These are phyloP conservation scores for Ophion obscuratus DNA, from an alignment of 2,888 invertebrate genomes.

Conservation along the genomic window DNA sequence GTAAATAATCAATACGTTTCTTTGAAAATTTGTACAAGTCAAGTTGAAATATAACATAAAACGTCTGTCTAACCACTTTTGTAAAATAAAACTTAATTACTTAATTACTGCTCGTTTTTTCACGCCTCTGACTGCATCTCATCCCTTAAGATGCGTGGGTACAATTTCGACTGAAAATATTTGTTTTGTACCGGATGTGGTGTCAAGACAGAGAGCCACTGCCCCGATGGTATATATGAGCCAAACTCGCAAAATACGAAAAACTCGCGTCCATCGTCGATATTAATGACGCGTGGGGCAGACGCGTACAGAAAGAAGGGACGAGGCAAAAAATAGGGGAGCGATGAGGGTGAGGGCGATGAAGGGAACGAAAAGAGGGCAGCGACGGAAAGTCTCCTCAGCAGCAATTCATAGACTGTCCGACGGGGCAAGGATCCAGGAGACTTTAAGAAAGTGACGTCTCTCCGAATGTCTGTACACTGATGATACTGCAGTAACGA, in stretches of 20 bases:
- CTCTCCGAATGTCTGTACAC: constrained; percentile 30
- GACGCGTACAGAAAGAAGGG: not conserved
- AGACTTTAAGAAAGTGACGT: constrained; percentile 57
- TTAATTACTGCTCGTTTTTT: too few relatives aligned
- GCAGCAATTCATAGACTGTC: constrained; percentile 58
- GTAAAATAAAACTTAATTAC: too few relatives aligned
- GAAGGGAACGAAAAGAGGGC: too few relatives aligned
- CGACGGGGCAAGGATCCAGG: not conserved
- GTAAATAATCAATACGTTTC: too few relatives aligned
- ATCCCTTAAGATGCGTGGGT: too few relatives aligned
- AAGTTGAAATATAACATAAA: too few relatives aligned
- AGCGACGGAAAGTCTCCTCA: constrained; percentile 27
- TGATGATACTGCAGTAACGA: constrained; percentile 41
- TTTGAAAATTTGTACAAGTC: too few relatives aligned
- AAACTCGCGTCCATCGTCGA: constrained; percentile 65
- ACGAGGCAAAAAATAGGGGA: not conserved
- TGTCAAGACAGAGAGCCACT: not conserved
- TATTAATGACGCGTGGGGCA: constrained; percentile 71
- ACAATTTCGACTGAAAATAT: not conserved
- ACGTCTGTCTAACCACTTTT: too few relatives aligned
- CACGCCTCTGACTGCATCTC: too few relatives aligned
- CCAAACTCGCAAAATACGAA: constrained; percentile 1
- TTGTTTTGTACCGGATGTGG: not conserved
- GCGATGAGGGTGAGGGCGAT: not conserved
- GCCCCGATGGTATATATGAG: not conserved